Evolutionary conservation across 2,888 invertebrate species (phyloP).

Genomic region (Caenorhabditis plicata): DNA sequence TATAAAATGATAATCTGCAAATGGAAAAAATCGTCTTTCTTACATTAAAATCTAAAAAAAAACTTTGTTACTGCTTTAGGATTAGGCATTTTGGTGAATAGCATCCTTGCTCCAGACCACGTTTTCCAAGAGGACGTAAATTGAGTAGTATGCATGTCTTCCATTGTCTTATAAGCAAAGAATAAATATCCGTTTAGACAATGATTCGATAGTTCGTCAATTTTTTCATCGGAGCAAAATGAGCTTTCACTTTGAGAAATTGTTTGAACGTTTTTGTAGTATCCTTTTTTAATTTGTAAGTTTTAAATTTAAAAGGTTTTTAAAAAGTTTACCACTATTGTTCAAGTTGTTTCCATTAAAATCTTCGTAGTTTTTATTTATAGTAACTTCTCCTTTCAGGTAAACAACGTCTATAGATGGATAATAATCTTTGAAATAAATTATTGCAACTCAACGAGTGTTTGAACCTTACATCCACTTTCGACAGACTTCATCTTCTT

Average conservation of each 20-base stretch:
- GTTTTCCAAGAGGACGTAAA: constrained; percentile 53
- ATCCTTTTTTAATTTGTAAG: too few species aligned
- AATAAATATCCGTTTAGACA: constrained; percentile 52
- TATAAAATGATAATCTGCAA: constrained; percentile 47
- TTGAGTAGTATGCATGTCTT: constrained; percentile 47
- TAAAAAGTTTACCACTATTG: constrained; percentile 7
- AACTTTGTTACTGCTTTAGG: constrained; percentile 39
- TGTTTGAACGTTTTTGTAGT: constrained; percentile 39
- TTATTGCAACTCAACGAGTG: constrained; percentile 6
- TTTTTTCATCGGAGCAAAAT: background rate
- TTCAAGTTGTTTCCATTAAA: constrained; percentile 4
- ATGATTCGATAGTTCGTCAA: background rate
- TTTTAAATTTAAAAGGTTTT: background rate
- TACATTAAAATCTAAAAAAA: background rate
- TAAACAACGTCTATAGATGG: constrained; percentile 44
- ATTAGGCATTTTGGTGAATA: constrained; percentile 39
- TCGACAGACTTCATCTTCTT: constrained; percentile 47
- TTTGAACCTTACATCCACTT: constrained; percentile 30
- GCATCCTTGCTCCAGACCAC: constrained; percentile 54
- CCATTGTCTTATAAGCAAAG: constrained; percentile 54
- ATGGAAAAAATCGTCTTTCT: background rate
- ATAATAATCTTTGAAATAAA: too few species aligned
- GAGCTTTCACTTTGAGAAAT: constrained; percentile 22
- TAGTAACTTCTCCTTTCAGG: constrained; percentile 17
- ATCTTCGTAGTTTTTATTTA: background rate